Evolutionary conservation across 2,797 vertebrate species (phyloP).

Genomic region (Acipenser transmontanus): DNA sequence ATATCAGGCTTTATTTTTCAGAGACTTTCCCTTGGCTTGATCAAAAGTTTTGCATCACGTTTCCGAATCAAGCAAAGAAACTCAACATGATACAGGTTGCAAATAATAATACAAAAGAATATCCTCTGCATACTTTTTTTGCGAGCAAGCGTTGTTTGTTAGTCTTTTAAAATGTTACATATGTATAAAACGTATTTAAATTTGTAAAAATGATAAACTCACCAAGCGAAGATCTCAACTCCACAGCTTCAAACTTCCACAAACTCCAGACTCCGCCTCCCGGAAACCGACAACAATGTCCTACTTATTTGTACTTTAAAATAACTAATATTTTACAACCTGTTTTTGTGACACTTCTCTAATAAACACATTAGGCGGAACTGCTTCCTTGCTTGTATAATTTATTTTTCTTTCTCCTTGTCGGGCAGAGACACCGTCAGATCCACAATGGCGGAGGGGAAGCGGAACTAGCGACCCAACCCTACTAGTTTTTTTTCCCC

Average conservation of each 20-base stretch:
- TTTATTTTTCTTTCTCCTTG: slow-evolving; percentile 38
- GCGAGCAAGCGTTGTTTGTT: no score
- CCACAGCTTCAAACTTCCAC: slow-evolving; percentile 22
- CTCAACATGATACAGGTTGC: no score
- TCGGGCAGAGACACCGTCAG: slow-evolving; percentile 31
- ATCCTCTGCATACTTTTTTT: no score
- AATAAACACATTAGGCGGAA: not conserved
- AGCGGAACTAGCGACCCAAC: slow-evolving; percentile 58
- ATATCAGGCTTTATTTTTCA: no score
- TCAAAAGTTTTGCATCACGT: not conserved
- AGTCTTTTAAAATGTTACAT: no score
- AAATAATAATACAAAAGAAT: no score
- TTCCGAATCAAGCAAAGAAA: not conserved
- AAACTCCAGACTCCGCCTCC: slow-evolving; percentile 14
- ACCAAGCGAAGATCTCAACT: slow-evolving; percentile 19
- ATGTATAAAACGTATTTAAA: not conserved
- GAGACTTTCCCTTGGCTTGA: no score
- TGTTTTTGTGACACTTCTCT: no score
- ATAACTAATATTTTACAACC: no score
- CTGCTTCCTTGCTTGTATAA: slow-evolving; percentile 6
- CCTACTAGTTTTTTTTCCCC: slow-evolving; percentile 26
- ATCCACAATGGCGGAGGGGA: slow-evolving; percentile 58
- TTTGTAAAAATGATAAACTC: slow-evolving; percentile 6
- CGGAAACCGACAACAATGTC: not conserved
- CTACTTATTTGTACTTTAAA: no score